Evolutionary conservation across 1,140 invertebrate species (phyloP).

Genomic region (Dinothrombium tinctorium): DNA sequence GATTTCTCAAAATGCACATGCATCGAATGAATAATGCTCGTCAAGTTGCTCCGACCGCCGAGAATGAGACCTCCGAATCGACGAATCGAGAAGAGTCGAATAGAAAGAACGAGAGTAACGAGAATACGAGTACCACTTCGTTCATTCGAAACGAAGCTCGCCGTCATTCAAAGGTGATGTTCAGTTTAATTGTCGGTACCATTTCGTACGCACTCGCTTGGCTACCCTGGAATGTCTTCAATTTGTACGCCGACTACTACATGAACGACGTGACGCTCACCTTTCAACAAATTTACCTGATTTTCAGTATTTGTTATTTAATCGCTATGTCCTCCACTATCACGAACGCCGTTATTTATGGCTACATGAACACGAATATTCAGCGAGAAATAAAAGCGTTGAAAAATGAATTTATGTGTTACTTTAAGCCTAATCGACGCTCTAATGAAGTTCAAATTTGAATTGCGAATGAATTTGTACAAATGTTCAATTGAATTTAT

Average conservation of each 20-base stretch:
- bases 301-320: conserved; percentile 29
- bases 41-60: too few species aligned
- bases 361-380: conserved; percentile 29
- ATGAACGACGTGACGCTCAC: conserved; percentile 15
- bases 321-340: conserved; percentile 30
- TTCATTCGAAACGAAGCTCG: too few species aligned
- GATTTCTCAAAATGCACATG: background rate
- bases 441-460: too few species aligned
- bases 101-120: too few species aligned
- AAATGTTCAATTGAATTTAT: too few species aligned
- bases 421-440: too few species aligned
- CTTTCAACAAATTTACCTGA: conserved; percentile 21
- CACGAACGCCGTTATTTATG: conserved; percentile 30
- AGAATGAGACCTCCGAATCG: too few species aligned
- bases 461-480: too few species aligned
- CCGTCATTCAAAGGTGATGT: conserved; percentile 23
- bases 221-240: conserved; percentile 31
- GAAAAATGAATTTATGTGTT: too few species aligned
- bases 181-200: conserved; percentile 18
- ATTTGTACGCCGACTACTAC: conserved; percentile 25
- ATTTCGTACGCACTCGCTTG: conserved; percentile 20
- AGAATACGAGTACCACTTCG: too few species aligned
- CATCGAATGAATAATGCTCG: background rate
- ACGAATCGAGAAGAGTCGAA: background rate
- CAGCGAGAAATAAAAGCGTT: conserved; percentile 23